Evolutionary conservation across 2,113 vertebrate species (phyloP).

Genomic region (Amia ocellicauda): DNA sequence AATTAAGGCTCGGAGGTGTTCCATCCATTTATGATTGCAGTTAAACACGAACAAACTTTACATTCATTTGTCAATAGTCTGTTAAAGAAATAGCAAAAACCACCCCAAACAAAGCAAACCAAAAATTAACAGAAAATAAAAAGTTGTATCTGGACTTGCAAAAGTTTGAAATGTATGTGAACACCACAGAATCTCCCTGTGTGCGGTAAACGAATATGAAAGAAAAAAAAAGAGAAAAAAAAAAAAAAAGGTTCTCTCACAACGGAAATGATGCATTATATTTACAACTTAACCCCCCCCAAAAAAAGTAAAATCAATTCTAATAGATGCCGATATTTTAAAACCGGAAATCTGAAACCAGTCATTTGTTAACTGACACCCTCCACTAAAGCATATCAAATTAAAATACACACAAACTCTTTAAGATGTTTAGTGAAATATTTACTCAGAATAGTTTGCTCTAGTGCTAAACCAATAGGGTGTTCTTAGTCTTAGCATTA

Average conservation of each 20-base stretch:
- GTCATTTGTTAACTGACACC: constrained; percentile 2
- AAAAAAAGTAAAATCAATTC: background rate
- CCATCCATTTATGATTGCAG: constrained; percentile 31
- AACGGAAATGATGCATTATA: constrained; percentile 2
- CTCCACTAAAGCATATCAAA: constrained; percentile 1
- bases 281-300: constrained; percentile 18
- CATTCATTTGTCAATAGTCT: constrained; percentile 46
- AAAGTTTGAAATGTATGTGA: constrained; percentile 20
- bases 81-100: constrained; percentile 25
- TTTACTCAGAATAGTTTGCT: background rate
- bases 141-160: background rate
- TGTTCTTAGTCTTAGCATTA: background rate
- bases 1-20: constrained; percentile 50
- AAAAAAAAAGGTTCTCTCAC: background rate
- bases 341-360: background rate
- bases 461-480: background rate
- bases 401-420: background rate
- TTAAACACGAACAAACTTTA: constrained; percentile 40
- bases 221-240: background rate
- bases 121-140: constrained; percentile 12
- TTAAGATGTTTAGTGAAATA: constrained; percentile 1
- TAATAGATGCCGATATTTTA: background rate
- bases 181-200: constrained; percentile 7
- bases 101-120: constrained; percentile 4
- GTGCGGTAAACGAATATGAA: background rate